phyloP scores from a whole-genome alignment of 1,140 invertebrate genomes.

The Lysiphlebus fabarum region DNA sequence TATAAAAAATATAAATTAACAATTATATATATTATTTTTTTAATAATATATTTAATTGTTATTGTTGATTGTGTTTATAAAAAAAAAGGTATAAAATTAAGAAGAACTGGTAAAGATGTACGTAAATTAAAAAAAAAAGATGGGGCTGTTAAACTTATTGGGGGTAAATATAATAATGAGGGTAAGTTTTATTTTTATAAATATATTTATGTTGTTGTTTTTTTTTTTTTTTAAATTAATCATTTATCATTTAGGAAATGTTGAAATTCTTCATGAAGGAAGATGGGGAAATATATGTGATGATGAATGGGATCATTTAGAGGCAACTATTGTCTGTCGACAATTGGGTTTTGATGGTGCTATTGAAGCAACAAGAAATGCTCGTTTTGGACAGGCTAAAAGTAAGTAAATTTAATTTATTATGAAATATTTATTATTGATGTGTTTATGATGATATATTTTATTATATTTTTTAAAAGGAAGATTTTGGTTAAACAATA shows the following conservation, averaged over 20 bases:
- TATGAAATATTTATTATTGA: too few species aligned
- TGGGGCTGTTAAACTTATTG: slow-evolving; percentile 67
- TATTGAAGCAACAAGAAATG: slow-evolving; percentile 65
- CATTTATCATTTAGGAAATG: slow-evolving; percentile 65
- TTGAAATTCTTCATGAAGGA: slow-evolving; percentile 81
- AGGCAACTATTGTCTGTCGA: slow-evolving; percentile 79
- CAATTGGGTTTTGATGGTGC: slow-evolving; percentile 68
- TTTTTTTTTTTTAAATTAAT: slow-evolving; percentile 18
- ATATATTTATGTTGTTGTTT: slow-evolving; percentile 5
- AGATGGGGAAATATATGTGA: slow-evolving; percentile 89
- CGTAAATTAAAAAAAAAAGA: slow-evolving; percentile 64
- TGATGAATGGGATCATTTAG: slow-evolving; percentile 83
- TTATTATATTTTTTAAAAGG: slow-evolving; percentile 51
- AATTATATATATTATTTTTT: slow-evolving; percentile 2
- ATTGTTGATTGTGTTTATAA: slow-evolving; percentile 8
- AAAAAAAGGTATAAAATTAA: slow-evolving; percentile 32
- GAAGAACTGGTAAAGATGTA: slow-evolving; percentile 59
- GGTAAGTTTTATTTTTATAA: slow-evolving; percentile 52
- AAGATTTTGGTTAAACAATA: slow-evolving; percentile 86
- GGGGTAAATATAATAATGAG: slow-evolving; percentile 64
- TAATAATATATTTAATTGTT: slow-evolving; percentile 5
- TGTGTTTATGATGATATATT: too few species aligned
- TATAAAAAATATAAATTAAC: slow-evolving; percentile 4
- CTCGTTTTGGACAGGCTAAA: slow-evolving; percentile 71
- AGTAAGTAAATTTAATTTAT: slow-evolving; percentile 59